Conservation (phyloP, 2,888 invertebrate species). For the Metacarcinus magister region DNA sequence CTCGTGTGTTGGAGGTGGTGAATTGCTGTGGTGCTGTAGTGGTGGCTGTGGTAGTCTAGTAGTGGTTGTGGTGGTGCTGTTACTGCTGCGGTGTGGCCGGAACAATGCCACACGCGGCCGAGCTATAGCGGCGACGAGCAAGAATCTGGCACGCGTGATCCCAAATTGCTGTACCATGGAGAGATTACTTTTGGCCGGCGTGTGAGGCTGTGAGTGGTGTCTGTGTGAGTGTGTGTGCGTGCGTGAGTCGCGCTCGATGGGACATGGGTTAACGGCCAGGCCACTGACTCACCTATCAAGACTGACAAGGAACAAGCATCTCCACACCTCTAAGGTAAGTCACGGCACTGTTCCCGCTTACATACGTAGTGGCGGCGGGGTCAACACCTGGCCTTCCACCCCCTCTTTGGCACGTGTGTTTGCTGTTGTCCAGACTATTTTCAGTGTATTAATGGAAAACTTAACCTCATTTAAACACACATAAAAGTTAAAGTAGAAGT, state of each 20-base stretch:
- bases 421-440: background rate
- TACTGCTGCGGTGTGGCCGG: background rate
- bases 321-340: slow-evolving; percentile 39
- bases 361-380: background rate
- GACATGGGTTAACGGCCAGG: slow-evolving; percentile 49
- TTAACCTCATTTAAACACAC: background rate
- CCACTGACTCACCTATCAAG: slow-evolving; percentile 1
- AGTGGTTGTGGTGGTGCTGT: background rate
- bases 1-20: background rate
- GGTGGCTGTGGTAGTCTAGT: slow-evolving; percentile 49
- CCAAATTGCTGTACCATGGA: background rate
- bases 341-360: background rate
- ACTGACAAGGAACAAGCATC: slow-evolving; percentile 31
- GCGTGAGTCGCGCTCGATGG: slow-evolving; percentile 37
- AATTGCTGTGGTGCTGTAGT: slow-evolving; percentile 20
- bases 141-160: slow-evolving; percentile 35
- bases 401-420: background rate
- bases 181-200: slow-evolving; percentile 46
- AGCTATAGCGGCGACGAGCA: background rate
- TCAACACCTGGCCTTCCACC: background rate
- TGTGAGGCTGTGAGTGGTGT: slow-evolving; percentile 21
- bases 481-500: background rate
- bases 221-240: slow-evolving; percentile 27
- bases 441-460: background rate
- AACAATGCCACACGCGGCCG: slow-evolving; percentile 6